phyloP scores from a whole-genome alignment of 2,797 vertebrate species.

The Falco berigora region DNA sequence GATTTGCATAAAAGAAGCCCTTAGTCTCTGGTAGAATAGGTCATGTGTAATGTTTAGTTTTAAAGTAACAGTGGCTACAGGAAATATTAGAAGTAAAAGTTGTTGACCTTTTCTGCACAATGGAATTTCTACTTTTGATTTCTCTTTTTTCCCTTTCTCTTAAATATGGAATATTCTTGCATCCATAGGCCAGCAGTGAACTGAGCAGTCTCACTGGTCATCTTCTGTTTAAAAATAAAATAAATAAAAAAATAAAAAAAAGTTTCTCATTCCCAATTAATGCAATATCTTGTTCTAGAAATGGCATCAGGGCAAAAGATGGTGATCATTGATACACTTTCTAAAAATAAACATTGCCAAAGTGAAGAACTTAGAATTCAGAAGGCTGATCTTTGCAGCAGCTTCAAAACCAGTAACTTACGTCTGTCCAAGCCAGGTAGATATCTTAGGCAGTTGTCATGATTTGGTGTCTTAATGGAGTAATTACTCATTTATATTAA shows the following conservation, averaged over 20 bases:
- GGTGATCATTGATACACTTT: neutral
- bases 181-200: neutral
- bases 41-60: neutral
- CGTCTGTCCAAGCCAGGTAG: neutral
- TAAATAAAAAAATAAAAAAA: too few relatives aligned
- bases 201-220: neutral
- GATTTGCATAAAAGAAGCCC: slow-evolving; percentile 36
- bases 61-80: neutral
- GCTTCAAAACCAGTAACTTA: neutral
- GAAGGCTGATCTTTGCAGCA: neutral
- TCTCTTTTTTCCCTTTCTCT: neutral
- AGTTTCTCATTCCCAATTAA: neutral
- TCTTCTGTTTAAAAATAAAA: neutral
- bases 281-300: neutral
- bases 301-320: slow-evolving; percentile 1
- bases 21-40: neutral
- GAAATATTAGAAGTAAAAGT: neutral
- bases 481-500: neutral
- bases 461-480: neutral
- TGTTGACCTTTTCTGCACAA: neutral
- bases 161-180: neutral
- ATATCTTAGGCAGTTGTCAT: neutral
- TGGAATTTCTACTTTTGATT: neutral
- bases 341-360: slow-evolving; percentile 30
- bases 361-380: neutral